A percentile compares a stretch with the other conserved stretches of the same genome.
phyloP scores from a whole-genome alignment of 2,797 vertebrate genomes.

The Meriones psammophilus region DNA sequence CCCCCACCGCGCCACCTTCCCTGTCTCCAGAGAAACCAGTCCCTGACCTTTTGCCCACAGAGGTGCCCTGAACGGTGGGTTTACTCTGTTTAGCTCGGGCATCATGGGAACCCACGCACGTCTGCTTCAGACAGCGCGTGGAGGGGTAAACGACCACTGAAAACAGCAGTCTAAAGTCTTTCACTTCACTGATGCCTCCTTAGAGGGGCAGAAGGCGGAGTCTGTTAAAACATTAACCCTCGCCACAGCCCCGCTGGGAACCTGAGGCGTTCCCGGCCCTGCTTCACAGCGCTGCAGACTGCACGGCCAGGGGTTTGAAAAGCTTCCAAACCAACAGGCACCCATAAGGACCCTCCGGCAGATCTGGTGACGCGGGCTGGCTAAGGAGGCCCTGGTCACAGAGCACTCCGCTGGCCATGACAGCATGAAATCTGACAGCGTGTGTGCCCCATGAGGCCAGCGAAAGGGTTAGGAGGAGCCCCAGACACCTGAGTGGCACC shows the following conservation, averaged over 20 bases:
- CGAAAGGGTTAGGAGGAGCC: not conserved
- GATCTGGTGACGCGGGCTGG: not conserved
- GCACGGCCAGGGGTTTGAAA: not conserved
- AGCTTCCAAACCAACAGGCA: conserved; percentile 53
- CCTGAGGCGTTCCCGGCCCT: not conserved
- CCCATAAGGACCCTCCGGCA: not conserved
- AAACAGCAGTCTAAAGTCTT: conserved; percentile 10
- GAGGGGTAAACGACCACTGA: not conserved
- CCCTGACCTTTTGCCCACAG: not conserved
- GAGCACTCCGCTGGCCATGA: not conserved
- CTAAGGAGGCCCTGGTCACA: not conserved
- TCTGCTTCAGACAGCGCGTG: not conserved
- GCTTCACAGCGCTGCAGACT: not conserved
- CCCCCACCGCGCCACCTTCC: not conserved
- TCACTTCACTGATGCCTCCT: conserved; percentile 51
- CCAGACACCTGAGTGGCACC: not conserved
- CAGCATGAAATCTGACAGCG: not conserved
- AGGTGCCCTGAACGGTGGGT: not conserved
- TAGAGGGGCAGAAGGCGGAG: conserved; percentile 26
- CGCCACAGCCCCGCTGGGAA: conserved; percentile 34
- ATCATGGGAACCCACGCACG: not conserved
- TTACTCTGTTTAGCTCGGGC: not conserved
- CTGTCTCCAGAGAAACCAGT: not conserved
- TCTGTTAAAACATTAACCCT: conserved; percentile 37
- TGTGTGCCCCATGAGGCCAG: not conserved